phyloP scores from a whole-genome alignment of 2,113 vertebrate species.

The Piprites chloris region DNA sequence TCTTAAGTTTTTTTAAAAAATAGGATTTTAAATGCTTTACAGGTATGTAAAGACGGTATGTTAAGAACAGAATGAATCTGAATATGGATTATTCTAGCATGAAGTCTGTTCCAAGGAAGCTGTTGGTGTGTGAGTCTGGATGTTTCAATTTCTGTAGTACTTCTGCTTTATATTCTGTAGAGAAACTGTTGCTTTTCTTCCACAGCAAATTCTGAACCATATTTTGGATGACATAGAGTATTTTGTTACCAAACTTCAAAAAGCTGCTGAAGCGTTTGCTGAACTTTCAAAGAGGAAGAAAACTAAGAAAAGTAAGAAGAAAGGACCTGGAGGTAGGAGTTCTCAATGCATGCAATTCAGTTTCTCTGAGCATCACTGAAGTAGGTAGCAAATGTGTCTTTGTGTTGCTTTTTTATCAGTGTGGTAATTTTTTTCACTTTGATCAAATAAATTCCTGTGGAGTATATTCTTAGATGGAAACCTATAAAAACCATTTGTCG shows the following conservation, averaged over 20 bases:
- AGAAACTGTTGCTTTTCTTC: neutral
- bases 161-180: neutral
- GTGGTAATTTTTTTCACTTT: neutral
- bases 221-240: constrained; percentile 96
- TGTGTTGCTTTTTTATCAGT: neutral
- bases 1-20: neutral
- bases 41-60: neutral
- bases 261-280: constrained; percentile 89
- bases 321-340: constrained; percentile 87
- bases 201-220: constrained; percentile 96
- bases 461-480: neutral
- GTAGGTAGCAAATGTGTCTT: neutral
- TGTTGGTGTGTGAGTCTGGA: neutral
- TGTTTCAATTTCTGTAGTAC: neutral
- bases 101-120: neutral
- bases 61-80: neutral
- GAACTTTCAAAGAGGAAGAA: constrained; percentile 92
- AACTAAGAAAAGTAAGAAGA: constrained; percentile 89
- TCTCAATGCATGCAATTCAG: neutral
- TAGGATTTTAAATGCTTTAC: neutral
- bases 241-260: constrained; percentile 94
- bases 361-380: neutral
- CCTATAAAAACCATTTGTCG: neutral
- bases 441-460: neutral
- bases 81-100: neutral